A percentile compares a stretch with the other conserved stretches of the same genome.
Evolutionary conservation across 2,797 vertebrate species (phyloP).

Genomic region (Pseudocheirus occidentalis): DNA sequence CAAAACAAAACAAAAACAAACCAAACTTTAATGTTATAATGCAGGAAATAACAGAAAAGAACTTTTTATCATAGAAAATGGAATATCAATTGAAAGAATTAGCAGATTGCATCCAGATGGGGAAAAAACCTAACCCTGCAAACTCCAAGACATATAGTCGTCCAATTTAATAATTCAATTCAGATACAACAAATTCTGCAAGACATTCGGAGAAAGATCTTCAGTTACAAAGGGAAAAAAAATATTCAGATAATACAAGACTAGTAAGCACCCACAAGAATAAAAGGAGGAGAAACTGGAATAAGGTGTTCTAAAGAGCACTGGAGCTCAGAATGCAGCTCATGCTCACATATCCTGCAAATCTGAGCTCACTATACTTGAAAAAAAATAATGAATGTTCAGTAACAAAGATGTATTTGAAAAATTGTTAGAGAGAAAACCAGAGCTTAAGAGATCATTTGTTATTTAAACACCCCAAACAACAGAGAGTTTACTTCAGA

Average conservation of each 20-base stretch:
- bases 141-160: not conserved
- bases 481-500: not conserved
- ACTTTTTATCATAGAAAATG: not conserved
- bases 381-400: not conserved
- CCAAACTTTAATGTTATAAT: not conserved
- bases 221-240: not conserved
- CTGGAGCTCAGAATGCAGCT: too few species aligned
- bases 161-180: not conserved
- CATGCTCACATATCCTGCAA: not conserved
- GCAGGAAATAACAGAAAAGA: not conserved
- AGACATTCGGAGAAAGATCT: not conserved
- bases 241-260: not conserved
- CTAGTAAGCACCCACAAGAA: not conserved
- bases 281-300: not conserved
- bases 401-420: not conserved
- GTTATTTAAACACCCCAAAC: not conserved
- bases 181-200: not conserved
- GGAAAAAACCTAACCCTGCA: not conserved
- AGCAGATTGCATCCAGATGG: not conserved
- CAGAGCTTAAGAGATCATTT: not conserved
- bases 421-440: not conserved
- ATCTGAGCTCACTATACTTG: not conserved
- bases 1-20: not conserved
- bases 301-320: not conserved
- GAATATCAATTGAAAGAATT: not conserved